A percentile compares a stretch with the other conserved stretches of the same genome.
These are phyloP conservation scores for Holotrichia oblita DNA, from an alignment of 1,140 invertebrate genomes.

Conservation along the genomic window DNA sequence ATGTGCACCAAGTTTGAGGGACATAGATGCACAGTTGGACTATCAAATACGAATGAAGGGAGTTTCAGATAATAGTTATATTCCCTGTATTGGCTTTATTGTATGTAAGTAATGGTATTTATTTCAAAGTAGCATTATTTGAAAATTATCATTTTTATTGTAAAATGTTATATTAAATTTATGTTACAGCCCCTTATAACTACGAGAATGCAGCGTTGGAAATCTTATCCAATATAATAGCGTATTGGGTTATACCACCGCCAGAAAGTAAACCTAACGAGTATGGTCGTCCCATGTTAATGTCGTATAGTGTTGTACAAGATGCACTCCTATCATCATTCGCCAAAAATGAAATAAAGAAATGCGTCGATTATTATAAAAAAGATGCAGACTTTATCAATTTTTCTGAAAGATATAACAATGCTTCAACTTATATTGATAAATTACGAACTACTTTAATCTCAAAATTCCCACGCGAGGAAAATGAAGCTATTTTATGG, in stretches of 20 bases:
- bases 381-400: conserved; percentile 80
- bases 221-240: conserved; percentile 75
- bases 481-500: conserved; percentile 72
- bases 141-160: not conserved
- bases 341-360: conserved; percentile 86
- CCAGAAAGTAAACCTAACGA: conserved; percentile 90
- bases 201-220: conserved; percentile 79
- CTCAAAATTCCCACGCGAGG: conserved; percentile 73
- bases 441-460: conserved; percentile 76
- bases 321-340: conserved; percentile 85
- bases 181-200: conserved; percentile 84
- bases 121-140: not conserved
- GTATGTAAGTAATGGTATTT: conserved; percentile 73
- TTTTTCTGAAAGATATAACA: conserved; percentile 79
- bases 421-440: conserved; percentile 79
- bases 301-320: conserved; percentile 85
- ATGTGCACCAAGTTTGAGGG: conserved; percentile 87
- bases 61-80: conserved; percentile 86
- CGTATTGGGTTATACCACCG: conserved; percentile 95
- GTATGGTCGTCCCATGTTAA: conserved; percentile 89
- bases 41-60: conserved; percentile 96
- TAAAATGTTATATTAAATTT: not conserved
- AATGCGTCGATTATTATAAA: conserved; percentile 86
- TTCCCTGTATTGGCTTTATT: conserved; percentile 92
- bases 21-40: conserved; percentile 92